phyloP scores from a whole-genome alignment of 2,113 vertebrate species.

The Lagopus muta region DNA sequence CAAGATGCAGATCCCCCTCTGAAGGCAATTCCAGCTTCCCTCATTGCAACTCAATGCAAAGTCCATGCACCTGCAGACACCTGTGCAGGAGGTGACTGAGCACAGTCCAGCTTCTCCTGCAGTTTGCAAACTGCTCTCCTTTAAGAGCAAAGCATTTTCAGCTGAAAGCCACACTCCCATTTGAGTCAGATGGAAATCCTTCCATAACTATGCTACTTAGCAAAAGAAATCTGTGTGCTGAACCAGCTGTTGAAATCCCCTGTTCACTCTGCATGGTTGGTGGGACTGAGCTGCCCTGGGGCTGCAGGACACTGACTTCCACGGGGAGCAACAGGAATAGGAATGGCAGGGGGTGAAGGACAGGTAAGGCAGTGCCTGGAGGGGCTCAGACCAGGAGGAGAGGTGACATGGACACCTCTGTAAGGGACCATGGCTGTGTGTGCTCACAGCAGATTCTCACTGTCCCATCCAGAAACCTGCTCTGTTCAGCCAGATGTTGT shows the following conservation, averaged over 20 bases:
- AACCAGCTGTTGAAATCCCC: not conserved
- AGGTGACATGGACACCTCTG: not conserved
- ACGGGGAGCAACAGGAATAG: not conserved
- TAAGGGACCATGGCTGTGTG: not conserved
- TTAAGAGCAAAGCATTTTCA: not conserved
- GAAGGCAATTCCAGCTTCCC: not conserved
- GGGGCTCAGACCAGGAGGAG: too few relatives aligned
- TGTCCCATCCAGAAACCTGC: not conserved
- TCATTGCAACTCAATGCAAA: not conserved
- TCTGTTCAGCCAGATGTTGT: not conserved
- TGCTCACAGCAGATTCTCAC: not conserved
- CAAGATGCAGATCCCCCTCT: not conserved
- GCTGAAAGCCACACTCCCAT: not conserved
- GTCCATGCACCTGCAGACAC: not conserved
- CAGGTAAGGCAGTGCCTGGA: not conserved
- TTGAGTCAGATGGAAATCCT: not conserved
- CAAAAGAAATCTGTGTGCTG: not conserved
- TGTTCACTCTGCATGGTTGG: not conserved
- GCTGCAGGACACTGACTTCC: not conserved
- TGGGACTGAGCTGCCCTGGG: not conserved
- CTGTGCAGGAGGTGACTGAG: rapidly evolving
- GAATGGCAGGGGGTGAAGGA: rapidly evolving
- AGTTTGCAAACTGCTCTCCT: not conserved
- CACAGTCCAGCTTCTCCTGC: not conserved
- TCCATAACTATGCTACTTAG: not conserved